phyloP scores from a whole-genome alignment of 2,797 vertebrate species.

The Loris lydekkerianus region DNA sequence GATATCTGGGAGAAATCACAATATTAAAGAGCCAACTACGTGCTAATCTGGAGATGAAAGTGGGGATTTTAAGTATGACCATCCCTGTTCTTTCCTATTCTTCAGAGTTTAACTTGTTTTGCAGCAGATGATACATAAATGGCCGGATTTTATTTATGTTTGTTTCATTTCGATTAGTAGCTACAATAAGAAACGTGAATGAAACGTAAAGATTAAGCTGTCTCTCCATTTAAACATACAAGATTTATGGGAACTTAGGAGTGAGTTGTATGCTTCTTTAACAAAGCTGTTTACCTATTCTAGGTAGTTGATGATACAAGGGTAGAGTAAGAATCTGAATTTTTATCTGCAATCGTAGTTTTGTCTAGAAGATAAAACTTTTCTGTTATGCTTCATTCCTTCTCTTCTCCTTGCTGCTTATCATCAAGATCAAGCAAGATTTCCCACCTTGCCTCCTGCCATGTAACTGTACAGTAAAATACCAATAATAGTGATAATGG shows the following conservation, averaged over 20 bases:
- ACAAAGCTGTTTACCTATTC: constrained; percentile 9
- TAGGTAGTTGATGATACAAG: background rate
- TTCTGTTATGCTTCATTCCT: background rate
- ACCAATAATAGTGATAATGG: background rate
- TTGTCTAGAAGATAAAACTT: background rate
- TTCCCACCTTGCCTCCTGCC: background rate
- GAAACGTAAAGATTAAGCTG: background rate
- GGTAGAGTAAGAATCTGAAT: background rate
- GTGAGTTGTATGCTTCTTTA: background rate
- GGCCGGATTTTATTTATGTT: constrained; percentile 22
- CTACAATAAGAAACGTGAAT: background rate
- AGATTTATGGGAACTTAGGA: background rate
- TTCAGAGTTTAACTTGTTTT: background rate
- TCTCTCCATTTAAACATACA: background rate
- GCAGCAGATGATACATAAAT: background rate
- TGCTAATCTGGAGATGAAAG: background rate
- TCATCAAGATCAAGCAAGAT: constrained; percentile 1
- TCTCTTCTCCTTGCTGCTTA: constrained; percentile 16
- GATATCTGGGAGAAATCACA: constrained; percentile 4
- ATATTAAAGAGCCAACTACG: background rate
- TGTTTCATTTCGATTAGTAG: constrained; percentile 45
- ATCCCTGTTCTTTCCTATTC: background rate
- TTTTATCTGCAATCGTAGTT: constrained; percentile 48
- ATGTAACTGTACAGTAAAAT: constrained; percentile 29
- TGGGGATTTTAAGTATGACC: background rate